A percentile compares a stretch with the other conserved stretches of the same genome.
Evolutionary conservation across 2,797 vertebrate species (phyloP).

Genomic region (Rhyacichthys aspro): DNA sequence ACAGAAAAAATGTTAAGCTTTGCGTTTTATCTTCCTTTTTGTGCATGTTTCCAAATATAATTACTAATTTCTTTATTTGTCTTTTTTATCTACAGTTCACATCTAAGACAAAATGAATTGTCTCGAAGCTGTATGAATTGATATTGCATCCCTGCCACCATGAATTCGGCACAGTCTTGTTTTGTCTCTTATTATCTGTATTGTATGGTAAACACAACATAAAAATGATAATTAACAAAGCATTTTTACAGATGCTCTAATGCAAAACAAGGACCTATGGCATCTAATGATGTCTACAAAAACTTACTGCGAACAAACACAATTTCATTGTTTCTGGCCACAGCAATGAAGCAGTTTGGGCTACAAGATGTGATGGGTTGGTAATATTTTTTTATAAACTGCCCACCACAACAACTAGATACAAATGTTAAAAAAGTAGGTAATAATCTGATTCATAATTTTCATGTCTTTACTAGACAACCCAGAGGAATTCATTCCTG

Average conservation of each 20-base stretch:
- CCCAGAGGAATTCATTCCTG: background rate
- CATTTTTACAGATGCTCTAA: background rate
- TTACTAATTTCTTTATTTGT: background rate
- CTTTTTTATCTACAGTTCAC: background rate
- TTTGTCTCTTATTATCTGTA: background rate
- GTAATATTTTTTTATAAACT: background rate
- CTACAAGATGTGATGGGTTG: background rate
- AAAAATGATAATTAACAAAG: too few species aligned
- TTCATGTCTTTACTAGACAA: background rate
- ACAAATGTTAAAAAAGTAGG: too few species aligned
- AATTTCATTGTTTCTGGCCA: background rate
- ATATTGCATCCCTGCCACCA: background rate
- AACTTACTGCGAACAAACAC: background rate
- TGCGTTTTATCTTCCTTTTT: too few species aligned
- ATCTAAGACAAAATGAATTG: slow-evolving; percentile 1
- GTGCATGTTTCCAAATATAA: background rate
- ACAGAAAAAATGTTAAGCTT: too few species aligned
- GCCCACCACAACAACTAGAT: background rate
- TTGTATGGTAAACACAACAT: too few species aligned
- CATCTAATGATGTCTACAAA: background rate
- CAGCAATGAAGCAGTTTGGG: background rate
- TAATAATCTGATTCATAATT: background rate
- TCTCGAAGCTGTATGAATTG: slow-evolving; percentile 1
- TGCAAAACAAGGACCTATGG: background rate
- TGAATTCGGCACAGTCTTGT: background rate